These are phyloP conservation scores for Sapajus apella DNA, from an alignment of 2,113 vertebrate genomes.

Conservation along the genomic window DNA sequence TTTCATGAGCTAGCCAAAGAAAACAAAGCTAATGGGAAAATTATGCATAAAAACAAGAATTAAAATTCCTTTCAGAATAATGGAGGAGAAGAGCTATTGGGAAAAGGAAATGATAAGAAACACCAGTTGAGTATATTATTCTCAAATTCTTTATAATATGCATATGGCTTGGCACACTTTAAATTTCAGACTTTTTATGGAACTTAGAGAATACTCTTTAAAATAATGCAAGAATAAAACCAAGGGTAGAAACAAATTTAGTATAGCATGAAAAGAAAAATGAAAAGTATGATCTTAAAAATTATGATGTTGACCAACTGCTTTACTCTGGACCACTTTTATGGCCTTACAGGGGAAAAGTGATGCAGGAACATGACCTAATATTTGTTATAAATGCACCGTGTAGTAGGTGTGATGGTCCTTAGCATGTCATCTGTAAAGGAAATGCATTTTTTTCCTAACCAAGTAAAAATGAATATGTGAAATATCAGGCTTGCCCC, in stretches of 20 bases:
- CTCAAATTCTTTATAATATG: neutral
- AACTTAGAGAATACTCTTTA: neutral
- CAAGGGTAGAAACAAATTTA: neutral
- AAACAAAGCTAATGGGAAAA: neutral
- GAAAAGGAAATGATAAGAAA: neutral
- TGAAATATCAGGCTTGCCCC: conserved; percentile 55
- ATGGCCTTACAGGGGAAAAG: neutral
- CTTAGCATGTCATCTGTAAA: neutral
- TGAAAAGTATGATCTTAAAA: neutral
- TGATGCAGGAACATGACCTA: neutral
- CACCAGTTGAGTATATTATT: neutral
- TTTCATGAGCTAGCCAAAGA: neutral
- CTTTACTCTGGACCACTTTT: neutral
- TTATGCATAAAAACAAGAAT: neutral
- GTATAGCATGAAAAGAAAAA: neutral
- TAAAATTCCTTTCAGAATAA: conserved; percentile 26
- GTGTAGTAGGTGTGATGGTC: neutral
- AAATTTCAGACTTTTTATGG: neutral
- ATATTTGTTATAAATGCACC: neutral
- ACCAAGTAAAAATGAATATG: conserved; percentile 1
- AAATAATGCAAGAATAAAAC: neutral
- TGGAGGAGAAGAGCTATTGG: neutral
- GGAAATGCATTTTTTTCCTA: neutral
- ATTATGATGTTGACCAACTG: neutral
- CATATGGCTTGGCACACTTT: neutral